Percentiles rank a stretch among this genome's conserved stretches.
phyloP scores from a whole-genome alignment of 2,888 invertebrate species.

The Achlya flavicornis region DNA sequence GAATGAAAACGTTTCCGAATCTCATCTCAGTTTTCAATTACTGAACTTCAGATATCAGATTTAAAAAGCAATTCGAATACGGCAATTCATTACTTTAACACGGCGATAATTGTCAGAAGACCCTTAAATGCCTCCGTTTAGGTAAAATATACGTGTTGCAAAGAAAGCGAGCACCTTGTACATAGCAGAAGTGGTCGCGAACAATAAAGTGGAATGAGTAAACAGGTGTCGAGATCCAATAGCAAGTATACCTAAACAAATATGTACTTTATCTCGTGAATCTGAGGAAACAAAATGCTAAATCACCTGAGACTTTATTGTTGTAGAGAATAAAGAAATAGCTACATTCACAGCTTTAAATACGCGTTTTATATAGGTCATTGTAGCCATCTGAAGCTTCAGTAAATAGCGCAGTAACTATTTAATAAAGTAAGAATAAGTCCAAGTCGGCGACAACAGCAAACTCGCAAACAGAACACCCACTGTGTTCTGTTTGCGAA shows the following conservation, averaged over 20 bases:
- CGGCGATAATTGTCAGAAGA: conserved; percentile 30
- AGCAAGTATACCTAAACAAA: conserved; percentile 17
- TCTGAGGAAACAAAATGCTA: conserved; percentile 24
- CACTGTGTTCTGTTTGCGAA: conserved; percentile 40
- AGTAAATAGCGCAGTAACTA: conserved; percentile 47
- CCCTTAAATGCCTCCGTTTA: conserved; percentile 26
- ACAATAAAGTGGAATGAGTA: conserved; percentile 46
- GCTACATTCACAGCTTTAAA: conserved; percentile 30
- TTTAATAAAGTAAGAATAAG: conserved; percentile 52
- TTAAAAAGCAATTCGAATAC: conserved; percentile 22
- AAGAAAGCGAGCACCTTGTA: not conserved
- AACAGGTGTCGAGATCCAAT: conserved; percentile 40
- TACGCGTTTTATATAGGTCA: conserved; percentile 49
- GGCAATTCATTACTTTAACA: conserved; percentile 17
- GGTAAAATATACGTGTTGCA: not conserved
- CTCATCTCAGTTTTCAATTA: not conserved
- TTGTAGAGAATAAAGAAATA: conserved; percentile 26
- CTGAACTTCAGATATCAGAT: not conserved
- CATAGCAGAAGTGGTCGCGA: conserved; percentile 33
- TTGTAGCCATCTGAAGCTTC: conserved; percentile 45
- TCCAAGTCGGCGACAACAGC: conserved; percentile 40
- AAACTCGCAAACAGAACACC: too few relatives aligned
- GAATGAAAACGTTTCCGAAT: not conserved
- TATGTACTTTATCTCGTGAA: conserved; percentile 23
- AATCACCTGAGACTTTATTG: conserved; percentile 19